These are phyloP conservation scores for Aleiodes testaceus DNA, from an alignment of 2,888 invertebrate genomes.

Conservation along the genomic window DNA sequence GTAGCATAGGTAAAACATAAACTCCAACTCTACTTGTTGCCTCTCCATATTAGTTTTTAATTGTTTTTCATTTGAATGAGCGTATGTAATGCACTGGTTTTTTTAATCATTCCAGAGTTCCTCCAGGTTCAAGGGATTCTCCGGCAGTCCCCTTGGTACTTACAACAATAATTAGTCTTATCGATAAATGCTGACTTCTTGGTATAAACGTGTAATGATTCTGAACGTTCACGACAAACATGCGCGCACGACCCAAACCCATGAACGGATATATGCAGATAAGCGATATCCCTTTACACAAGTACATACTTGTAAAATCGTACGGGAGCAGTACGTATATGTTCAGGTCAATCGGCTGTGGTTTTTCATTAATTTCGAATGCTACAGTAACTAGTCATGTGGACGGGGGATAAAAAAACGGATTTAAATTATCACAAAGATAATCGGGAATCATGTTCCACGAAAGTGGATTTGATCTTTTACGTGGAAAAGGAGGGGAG, in stretches of 20 bases:
- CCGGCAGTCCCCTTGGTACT: slow-evolving; percentile 38
- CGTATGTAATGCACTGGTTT: too few species aligned
- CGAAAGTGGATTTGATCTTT: slow-evolving; percentile 8
- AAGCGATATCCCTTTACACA: slow-evolving; percentile 44
- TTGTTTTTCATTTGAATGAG: slow-evolving; percentile 12
- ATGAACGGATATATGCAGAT: slow-evolving; percentile 49
- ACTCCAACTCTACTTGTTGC: slow-evolving; percentile 34
- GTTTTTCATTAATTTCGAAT: slow-evolving; percentile 5
- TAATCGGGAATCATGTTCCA: slow-evolving; percentile 25
- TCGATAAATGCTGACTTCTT: slow-evolving; percentile 54
- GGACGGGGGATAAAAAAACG: neutral
- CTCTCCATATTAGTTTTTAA: slow-evolving; percentile 3
- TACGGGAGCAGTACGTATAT: slow-evolving; percentile 14
- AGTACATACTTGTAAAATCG: slow-evolving; percentile 40
- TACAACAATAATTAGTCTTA: slow-evolving; percentile 67
- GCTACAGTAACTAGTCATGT: too few species aligned
- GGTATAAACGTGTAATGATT: slow-evolving; percentile 52
- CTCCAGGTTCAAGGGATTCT: slow-evolving; percentile 26
- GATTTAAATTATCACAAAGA: neutral
- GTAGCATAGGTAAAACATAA: slow-evolving; percentile 47
- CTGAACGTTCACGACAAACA: slow-evolving; percentile 47
- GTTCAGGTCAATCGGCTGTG: neutral
- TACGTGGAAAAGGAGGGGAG: neutral
- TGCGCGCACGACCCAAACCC: slow-evolving; percentile 46
- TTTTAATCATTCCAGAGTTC: neutral